Percentiles rank a stretch among this genome's conserved stretches.
phyloP scores from a whole-genome alignment of 2,888 invertebrate genomes.

The Volucella inanis region DNA sequence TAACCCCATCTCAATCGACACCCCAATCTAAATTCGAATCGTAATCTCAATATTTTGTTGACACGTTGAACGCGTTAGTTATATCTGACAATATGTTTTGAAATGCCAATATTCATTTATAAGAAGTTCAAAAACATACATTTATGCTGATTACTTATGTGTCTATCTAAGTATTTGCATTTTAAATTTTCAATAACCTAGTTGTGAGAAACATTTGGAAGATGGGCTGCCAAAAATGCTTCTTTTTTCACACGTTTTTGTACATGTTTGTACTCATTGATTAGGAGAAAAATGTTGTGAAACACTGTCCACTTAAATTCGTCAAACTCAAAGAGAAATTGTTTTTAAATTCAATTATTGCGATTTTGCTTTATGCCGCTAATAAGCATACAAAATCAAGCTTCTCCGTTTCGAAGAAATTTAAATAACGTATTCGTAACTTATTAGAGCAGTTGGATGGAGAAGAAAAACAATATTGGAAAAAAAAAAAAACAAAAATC shows the following conservation, averaged over 20 bases:
- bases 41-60: conserved; percentile 1
- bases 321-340: conserved; percentile 34
- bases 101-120: conserved; percentile 16
- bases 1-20: too few relatives aligned
- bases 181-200: conserved; percentile 38
- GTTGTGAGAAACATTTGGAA: conserved; percentile 1
- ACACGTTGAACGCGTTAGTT: background rate
- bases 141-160: conserved; percentile 1
- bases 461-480: conserved; percentile 18
- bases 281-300: conserved; percentile 5
- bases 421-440: conserved; percentile 12
- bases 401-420: conserved; percentile 31
- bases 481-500: too few relatives aligned
- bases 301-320: conserved; percentile 16
- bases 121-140: background rate
- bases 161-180: conserved; percentile 10
- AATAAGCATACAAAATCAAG: conserved; percentile 15
- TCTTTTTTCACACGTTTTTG: background rate
- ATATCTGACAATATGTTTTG: background rate
- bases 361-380: conserved; percentile 36
- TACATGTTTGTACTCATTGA: background rate
- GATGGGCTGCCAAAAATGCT: conserved; percentile 3
- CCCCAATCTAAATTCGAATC: background rate
- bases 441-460: conserved; percentile 4
- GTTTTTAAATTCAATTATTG: conserved; percentile 57